Evolutionary conservation across 2,797 vertebrate genomes (phyloP).

Genomic region (Siniperca obscura): DNA sequence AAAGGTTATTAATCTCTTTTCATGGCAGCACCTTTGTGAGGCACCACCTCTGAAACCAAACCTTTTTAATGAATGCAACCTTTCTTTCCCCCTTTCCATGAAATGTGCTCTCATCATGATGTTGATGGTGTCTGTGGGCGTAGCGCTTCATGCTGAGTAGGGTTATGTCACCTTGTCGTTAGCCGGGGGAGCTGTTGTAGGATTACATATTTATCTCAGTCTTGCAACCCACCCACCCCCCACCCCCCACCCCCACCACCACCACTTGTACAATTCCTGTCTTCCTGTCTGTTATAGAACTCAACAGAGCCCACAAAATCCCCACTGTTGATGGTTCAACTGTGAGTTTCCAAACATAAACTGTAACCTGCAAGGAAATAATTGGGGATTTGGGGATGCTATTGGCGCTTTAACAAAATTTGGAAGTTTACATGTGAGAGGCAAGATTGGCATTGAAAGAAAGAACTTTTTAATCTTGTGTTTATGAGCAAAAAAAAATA

Average conservation of each 20-base stretch:
- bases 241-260: background rate
- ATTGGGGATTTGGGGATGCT: background rate
- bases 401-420: background rate
- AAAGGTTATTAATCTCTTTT: constrained; percentile 53
- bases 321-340: constrained; percentile 6
- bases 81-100: constrained; percentile 35
- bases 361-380: background rate
- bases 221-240: constrained; percentile 43
- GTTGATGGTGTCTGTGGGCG: constrained; percentile 69
- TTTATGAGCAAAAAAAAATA: background rate
- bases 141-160: constrained; percentile 70
- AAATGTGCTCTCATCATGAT: constrained; percentile 54
- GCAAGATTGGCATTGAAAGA: background rate
- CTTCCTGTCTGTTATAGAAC: constrained; percentile 4
- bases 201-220: constrained; percentile 55
- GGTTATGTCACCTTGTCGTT: constrained; percentile 73
- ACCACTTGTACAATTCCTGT: constrained; percentile 30
- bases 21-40: background rate
- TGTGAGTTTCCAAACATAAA: constrained; percentile 16
- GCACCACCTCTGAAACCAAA: constrained; percentile 10
- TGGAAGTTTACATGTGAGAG: background rate
- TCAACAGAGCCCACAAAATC: background rate
- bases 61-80: constrained; percentile 48
- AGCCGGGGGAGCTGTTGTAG: constrained; percentile 49
- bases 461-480: background rate